These are phyloP conservation scores for Atta cephalotes DNA, from an alignment of 1,140 invertebrate genomes.

Conservation along the genomic window DNA sequence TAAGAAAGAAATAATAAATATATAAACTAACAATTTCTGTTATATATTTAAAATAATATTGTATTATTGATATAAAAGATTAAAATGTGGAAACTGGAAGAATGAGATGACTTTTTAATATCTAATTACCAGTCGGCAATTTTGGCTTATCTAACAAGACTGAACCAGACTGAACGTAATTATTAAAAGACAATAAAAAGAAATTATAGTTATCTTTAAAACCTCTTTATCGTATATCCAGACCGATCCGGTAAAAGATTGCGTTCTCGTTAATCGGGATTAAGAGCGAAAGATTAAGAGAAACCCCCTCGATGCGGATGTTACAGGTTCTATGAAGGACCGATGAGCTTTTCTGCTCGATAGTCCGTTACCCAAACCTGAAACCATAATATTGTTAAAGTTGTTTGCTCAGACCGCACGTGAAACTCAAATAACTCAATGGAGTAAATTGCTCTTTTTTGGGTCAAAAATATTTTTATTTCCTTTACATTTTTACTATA, in stretches of 20 bases:
- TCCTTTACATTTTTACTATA: too few species aligned
- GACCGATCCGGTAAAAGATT: constrained; percentile 46
- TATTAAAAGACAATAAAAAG: constrained; percentile 63
- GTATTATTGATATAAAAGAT: not conserved
- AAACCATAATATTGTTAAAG: constrained; percentile 46
- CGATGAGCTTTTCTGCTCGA: not conserved
- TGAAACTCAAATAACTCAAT: constrained; percentile 12
- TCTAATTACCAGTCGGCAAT: not conserved
- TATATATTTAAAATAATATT: not conserved
- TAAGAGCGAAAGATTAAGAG: constrained; percentile 53
- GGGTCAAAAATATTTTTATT: constrained; percentile 1
- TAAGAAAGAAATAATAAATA: not conserved
- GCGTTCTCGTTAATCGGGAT: constrained; percentile 67
- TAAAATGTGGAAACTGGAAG: too few species aligned
- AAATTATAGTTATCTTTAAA: constrained; percentile 46
- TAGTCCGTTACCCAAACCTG: constrained; percentile 40
- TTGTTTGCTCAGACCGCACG: constrained; percentile 8
- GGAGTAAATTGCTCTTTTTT: not conserved
- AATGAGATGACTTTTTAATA: not conserved
- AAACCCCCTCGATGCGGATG: constrained; percentile 1
- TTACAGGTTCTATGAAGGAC: constrained; percentile 10
- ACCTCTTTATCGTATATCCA: constrained; percentile 26
- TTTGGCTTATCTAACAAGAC: not conserved
- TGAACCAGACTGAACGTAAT: constrained; percentile 2
- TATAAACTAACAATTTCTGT: constrained; percentile 17